Percentiles rank a stretch among this genome's conserved stretches.
Conservation (phyloP, 2,113 vertebrate species). For the Chlamydotis undulata region DNA sequence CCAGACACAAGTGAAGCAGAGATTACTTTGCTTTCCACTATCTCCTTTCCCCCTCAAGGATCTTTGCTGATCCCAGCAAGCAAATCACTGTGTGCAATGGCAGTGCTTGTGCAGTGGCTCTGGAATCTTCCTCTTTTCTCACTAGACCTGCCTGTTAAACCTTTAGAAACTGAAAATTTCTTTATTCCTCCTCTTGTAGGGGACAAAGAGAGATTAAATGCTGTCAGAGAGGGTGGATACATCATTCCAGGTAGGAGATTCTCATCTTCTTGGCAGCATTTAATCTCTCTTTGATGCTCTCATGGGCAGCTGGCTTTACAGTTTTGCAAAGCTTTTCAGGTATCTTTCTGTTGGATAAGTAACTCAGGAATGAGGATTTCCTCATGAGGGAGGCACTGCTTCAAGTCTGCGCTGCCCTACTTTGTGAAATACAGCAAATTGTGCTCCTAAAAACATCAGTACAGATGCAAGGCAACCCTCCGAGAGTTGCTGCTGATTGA, state of each 20-base stretch:
- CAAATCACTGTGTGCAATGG: fast-evolving
- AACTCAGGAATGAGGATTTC: not conserved
- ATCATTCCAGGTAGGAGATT: not conserved
- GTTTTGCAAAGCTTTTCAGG: not conserved
- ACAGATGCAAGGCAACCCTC: not conserved
- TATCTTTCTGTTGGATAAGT: not conserved
- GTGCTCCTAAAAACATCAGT: fast-evolving
- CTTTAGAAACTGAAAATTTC: not conserved
- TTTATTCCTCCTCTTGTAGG: not conserved
- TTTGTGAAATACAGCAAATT: not conserved
- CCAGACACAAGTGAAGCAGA: not conserved
- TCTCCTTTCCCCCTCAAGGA: not conserved
- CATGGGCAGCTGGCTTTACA: not conserved
- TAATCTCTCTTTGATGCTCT: not conserved
- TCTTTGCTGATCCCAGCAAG: not conserved
- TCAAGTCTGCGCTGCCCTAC: not conserved
- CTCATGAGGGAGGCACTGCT: not conserved
- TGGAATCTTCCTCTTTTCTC: not conserved
- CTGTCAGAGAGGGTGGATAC: not conserved
- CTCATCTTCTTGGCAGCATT: not conserved
- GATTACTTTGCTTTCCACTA: not conserved
- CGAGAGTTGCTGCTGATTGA: not conserved
- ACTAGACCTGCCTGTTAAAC: not conserved
- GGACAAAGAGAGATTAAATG: not conserved
- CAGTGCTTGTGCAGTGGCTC: not conserved